These are phyloP conservation scores for Vulpes vulpes DNA, from an alignment of 2,113 vertebrate species.

Conservation along the genomic window DNA sequence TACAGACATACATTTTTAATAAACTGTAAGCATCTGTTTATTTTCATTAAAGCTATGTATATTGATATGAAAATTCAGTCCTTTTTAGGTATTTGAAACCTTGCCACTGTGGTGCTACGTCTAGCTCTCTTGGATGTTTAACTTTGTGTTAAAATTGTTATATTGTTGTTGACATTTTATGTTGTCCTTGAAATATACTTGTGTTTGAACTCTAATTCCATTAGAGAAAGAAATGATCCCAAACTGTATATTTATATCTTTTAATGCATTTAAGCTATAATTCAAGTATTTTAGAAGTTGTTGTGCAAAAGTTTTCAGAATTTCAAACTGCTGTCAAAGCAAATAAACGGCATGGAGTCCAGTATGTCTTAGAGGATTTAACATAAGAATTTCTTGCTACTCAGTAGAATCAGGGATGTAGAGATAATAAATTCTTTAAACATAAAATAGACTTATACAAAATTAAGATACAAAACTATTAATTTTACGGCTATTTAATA, in stretches of 20 bases:
- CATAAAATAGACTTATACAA: background rate
- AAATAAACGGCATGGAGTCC: background rate
- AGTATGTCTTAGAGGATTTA: background rate
- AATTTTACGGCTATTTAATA: background rate
- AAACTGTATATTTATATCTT: background rate
- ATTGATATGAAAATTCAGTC: background rate
- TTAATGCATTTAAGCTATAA: background rate
- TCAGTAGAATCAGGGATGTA: background rate
- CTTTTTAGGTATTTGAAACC: background rate
- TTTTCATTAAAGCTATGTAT: background rate
- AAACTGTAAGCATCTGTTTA: background rate
- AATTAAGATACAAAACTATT: background rate
- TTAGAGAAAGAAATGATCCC: background rate
- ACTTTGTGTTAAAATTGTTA: background rate
- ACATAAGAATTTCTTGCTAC: background rate
- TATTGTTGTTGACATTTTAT: background rate
- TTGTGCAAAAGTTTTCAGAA: background rate
- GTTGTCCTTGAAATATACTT: conserved; percentile 40
- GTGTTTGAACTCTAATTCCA: conserved; percentile 28
- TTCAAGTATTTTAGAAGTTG: conserved; percentile 39
- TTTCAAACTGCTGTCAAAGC: background rate
- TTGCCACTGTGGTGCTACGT: background rate
- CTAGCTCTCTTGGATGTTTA: background rate
- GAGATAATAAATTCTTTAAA: background rate
- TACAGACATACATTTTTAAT: background rate